phyloP scores from a whole-genome alignment of 2,888 invertebrate genomes.

The Isoperla grammatica region DNA sequence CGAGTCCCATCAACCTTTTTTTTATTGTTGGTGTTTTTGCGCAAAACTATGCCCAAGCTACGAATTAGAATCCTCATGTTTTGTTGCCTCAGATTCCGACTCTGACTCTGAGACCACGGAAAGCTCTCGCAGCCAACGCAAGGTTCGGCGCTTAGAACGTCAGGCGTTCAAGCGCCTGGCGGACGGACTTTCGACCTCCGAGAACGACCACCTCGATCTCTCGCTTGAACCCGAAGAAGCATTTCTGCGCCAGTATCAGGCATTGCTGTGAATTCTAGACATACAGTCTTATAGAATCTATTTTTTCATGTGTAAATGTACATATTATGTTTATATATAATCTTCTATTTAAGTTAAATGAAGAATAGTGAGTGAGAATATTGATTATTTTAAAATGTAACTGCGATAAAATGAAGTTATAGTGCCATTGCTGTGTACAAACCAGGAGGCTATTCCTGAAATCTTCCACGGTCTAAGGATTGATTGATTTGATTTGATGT shows the following conservation, averaged over 20 bases:
- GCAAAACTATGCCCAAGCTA: too few species aligned
- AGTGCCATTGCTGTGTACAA: too few species aligned
- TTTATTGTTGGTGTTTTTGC: neutral
- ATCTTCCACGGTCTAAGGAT: too few species aligned
- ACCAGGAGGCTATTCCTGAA: too few species aligned
- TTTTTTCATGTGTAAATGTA: too few species aligned
- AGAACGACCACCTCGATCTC: conserved; percentile 70
- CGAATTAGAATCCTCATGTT: neutral
- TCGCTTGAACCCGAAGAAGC: conserved; percentile 62
- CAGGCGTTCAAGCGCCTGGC: conserved; percentile 56
- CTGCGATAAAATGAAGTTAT: too few species aligned
- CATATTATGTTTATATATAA: too few species aligned
- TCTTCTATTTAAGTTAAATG: too few species aligned
- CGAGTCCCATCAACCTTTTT: neutral
- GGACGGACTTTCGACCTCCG: conserved; percentile 51
- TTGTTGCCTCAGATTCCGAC: neutral
- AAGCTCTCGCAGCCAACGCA: neutral
- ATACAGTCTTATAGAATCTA: too few species aligned
- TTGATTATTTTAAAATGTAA: too few species aligned
- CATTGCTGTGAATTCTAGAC: conserved; percentile 15
- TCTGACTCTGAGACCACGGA: neutral
- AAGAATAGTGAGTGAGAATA: too few species aligned
- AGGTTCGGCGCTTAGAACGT: conserved; percentile 39
- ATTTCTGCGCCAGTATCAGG: conserved; percentile 60
- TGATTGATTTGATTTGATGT: too few species aligned